phyloP scores from a whole-genome alignment of 1,140 invertebrate genomes.

The Megalonaias nervosa region DNA sequence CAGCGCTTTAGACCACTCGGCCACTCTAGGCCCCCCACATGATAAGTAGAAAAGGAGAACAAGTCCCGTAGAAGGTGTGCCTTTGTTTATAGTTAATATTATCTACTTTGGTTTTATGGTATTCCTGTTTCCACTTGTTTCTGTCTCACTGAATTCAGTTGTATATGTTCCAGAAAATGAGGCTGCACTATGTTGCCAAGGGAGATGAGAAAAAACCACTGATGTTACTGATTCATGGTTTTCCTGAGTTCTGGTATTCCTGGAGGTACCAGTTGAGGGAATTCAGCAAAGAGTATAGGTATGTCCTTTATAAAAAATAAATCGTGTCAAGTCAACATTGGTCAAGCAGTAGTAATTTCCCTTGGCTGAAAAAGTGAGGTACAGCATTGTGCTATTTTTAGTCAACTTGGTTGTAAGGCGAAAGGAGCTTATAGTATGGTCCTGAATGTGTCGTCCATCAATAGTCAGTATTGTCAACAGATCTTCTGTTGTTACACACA shows the following conservation, averaged over 20 bases:
- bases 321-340: not conserved
- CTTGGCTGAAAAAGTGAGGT: not conserved
- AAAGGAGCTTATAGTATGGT: too few relatives aligned
- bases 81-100: too few relatives aligned
- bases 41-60: too few relatives aligned
- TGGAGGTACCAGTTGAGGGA: constrained; percentile 71
- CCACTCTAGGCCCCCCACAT: too few relatives aligned
- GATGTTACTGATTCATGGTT: constrained; percentile 73
- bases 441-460: too few relatives aligned
- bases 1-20: too few relatives aligned
- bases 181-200: constrained; percentile 70
- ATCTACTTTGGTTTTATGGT: too few relatives aligned
- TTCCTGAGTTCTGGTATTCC: constrained; percentile 74
- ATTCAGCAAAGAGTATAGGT: constrained; percentile 69
- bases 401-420: not conserved
- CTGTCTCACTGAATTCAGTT: too few relatives aligned
- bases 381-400: not conserved
- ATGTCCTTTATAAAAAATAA: constrained; percentile 2
- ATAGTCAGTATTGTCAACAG: too few relatives aligned
- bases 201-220: constrained; percentile 67
- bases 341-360: not conserved
- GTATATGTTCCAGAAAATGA: constrained; percentile 49
- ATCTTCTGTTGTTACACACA: not conserved
- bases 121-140: too few relatives aligned
- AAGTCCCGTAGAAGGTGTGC: too few relatives aligned